Conservation (phyloP, 2,888 invertebrate genomes). For the Chaitophorus viminalis region DNA sequence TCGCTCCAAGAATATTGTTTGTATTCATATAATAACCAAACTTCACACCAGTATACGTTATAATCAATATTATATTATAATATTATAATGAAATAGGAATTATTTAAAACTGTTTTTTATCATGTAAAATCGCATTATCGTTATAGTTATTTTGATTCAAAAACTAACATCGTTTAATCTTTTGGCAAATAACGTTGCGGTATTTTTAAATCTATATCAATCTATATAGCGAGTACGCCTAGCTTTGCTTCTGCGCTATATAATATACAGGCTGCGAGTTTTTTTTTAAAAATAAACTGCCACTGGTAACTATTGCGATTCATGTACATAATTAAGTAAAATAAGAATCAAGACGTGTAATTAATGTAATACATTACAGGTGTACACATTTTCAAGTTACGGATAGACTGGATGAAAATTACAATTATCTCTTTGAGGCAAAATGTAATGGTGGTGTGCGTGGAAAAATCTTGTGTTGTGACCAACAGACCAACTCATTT, state of each 20-base stretch:
- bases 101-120: background rate
- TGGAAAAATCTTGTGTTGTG: background rate
- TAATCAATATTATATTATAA: background rate
- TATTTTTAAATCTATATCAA: slow-evolving; percentile 46
- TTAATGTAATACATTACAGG: no score
- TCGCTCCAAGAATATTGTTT: no score
- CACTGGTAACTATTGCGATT: background rate
- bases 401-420: background rate
- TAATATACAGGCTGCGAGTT: background rate
- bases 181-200: slow-evolving; percentile 12
- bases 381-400: background rate
- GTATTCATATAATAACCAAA: background rate
- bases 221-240: background rate
- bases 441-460: background rate
- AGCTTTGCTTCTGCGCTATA: background rate
- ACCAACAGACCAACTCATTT: no score
- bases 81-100: background rate
- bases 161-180: slow-evolving; percentile 25
- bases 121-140: background rate
- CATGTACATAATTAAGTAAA: no score
- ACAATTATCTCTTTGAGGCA: background rate
- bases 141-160: slow-evolving; percentile 13
- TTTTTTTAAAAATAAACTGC: background rate
- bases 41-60: background rate
- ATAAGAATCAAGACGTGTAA: no score